Evolutionary conservation across 2,797 vertebrate species (phyloP).

Genomic region (Distichodus sexfasciatus): DNA sequence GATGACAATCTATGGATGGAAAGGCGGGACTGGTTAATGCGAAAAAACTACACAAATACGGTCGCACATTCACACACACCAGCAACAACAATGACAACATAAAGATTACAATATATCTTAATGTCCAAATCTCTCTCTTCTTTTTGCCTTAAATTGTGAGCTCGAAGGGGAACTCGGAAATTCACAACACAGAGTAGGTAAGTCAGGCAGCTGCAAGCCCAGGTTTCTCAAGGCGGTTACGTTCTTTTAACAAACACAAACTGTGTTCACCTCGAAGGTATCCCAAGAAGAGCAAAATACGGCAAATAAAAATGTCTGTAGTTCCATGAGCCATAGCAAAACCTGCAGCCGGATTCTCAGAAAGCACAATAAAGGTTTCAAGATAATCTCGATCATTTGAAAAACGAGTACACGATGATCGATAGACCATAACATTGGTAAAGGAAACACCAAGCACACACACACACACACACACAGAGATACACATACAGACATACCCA

Average conservation of each 20-base stretch:
- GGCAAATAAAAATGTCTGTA: not conserved
- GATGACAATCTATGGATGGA: slow-evolving; percentile 20
- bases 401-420: slow-evolving; percentile 21
- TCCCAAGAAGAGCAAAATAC: slow-evolving; percentile 3
- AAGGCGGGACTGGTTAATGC: slow-evolving; percentile 42
- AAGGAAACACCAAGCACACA: slow-evolving; percentile 30
- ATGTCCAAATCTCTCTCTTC: slow-evolving; percentile 23
- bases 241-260: not conserved
- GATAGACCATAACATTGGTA: slow-evolving; percentile 4
- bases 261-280: not conserved
- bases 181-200: not conserved
- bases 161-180: slow-evolving; percentile 32
- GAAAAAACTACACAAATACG: slow-evolving; percentile 62
- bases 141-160: slow-evolving; percentile 16
- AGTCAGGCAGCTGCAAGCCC: not conserved
- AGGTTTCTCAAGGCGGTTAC: slow-evolving; percentile 15
- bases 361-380: slow-evolving; percentile 27
- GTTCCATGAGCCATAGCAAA: slow-evolving; percentile 4
- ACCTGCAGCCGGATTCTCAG: slow-evolving; percentile 7
- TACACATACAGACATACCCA: slow-evolving; percentile 11
- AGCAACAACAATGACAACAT: slow-evolving; percentile 59
- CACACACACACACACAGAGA: slow-evolving; percentile 25
- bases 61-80: slow-evolving; percentile 63
- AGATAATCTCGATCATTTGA: slow-evolving; percentile 10
- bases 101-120: slow-evolving; percentile 47